phyloP scores from a whole-genome alignment of 2,113 vertebrate species.

The Cavia aperea region DNA sequence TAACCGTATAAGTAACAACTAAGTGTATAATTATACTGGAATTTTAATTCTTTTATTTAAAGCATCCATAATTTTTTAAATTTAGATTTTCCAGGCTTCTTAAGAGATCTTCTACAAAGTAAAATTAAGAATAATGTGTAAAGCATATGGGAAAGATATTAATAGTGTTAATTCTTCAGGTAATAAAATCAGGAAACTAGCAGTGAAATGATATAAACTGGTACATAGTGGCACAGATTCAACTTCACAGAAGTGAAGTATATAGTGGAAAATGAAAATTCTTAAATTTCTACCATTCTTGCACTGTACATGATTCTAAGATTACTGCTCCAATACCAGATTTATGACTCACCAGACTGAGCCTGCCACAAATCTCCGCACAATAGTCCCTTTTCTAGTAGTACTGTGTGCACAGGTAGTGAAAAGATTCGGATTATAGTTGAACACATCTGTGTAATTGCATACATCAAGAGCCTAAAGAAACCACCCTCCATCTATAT shows the following conservation, averaged over 20 bases:
- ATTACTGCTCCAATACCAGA: conserved; percentile 1
- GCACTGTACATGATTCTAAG: not conserved
- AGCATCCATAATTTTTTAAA: not conserved
- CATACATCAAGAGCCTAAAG: not conserved
- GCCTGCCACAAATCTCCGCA: not conserved
- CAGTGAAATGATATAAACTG: not conserved
- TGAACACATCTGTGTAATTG: conserved; percentile 15
- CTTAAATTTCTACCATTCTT: not conserved
- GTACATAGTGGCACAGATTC: not conserved
- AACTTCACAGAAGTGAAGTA: not conserved
- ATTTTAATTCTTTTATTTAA: conserved; percentile 7
- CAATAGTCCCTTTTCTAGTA: not conserved
- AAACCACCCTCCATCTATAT: not conserved
- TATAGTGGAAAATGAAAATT: conserved; percentile 8
- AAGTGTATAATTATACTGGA: not conserved
- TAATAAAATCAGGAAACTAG: not conserved
- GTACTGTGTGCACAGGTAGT: not conserved
- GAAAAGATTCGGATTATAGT: conserved; percentile 5
- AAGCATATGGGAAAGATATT: not conserved
- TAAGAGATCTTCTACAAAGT: not conserved
- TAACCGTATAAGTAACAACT: not conserved
- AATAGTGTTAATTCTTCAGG: not conserved
- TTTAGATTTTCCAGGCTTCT: not conserved
- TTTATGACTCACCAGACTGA: conserved; percentile 13
- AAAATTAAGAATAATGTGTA: not conserved